A percentile compares a stretch with the other conserved stretches of the same genome.
Conservation (phyloP, 2,888 invertebrate species). For the Lampropteryx suffumata region DNA sequence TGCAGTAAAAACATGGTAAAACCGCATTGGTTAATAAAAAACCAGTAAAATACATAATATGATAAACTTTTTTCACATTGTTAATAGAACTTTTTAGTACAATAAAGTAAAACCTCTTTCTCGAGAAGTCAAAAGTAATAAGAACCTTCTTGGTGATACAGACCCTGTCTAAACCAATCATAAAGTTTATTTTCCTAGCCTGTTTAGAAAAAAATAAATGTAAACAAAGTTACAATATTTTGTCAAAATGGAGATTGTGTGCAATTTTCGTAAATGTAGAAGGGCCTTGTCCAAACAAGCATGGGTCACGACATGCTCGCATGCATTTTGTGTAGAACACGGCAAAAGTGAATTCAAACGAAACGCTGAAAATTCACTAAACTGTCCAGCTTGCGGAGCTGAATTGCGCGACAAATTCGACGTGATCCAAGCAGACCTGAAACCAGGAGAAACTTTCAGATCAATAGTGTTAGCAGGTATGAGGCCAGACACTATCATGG, state of each 20-base stretch:
- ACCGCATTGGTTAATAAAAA: too few species aligned
- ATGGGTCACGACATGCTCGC: slow-evolving; percentile 81
- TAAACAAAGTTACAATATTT: neutral
- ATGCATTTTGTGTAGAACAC: slow-evolving; percentile 81
- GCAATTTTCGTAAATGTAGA: slow-evolving; percentile 80
- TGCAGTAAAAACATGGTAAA: too few species aligned
- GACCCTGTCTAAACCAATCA: too few species aligned
- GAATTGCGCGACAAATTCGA: slow-evolving; percentile 78
- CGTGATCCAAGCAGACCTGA: slow-evolving; percentile 77
- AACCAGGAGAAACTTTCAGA: slow-evolving; percentile 77
- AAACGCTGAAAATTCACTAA: slow-evolving; percentile 68
- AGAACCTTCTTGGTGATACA: too few species aligned
- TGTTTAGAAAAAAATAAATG: neutral
- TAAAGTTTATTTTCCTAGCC: too few species aligned
- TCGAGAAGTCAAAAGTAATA: too few species aligned
- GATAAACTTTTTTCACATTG: too few species aligned
- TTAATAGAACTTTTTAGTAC: too few species aligned
- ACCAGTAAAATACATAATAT: too few species aligned
- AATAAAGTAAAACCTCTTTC: too few species aligned
- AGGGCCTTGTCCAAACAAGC: slow-evolving; percentile 71
- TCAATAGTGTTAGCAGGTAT: slow-evolving; percentile 79
- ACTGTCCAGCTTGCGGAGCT: slow-evolving; percentile 77
- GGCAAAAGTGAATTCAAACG: slow-evolving; percentile 76
- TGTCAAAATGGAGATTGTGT: slow-evolving; percentile 64
- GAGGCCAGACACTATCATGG: slow-evolving; percentile 80